phyloP scores from a whole-genome alignment of 2,888 invertebrate genomes.

The Pheosia tremula region DNA sequence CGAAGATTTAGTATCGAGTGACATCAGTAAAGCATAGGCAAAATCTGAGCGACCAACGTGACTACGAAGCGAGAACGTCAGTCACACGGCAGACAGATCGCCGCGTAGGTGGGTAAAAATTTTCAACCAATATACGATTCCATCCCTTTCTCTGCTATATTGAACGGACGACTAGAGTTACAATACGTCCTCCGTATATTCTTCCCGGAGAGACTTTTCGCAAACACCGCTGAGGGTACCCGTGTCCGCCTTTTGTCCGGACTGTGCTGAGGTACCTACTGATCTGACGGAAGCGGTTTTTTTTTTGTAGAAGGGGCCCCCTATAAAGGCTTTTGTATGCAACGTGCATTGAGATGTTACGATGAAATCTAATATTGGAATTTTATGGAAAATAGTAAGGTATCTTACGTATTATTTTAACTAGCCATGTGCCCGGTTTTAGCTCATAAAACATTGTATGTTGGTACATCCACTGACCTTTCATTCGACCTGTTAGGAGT shows the following conservation, averaged over 20 bases:
- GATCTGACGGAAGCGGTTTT: constrained; percentile 22
- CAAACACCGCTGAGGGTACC: constrained; percentile 47
- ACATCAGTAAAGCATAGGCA: too few species aligned
- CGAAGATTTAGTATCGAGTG: too few species aligned
- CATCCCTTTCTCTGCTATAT: background rate
- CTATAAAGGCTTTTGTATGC: constrained; percentile 18
- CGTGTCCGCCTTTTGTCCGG: constrained; percentile 50
- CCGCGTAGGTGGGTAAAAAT: background rate
- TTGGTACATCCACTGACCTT: too few species aligned
- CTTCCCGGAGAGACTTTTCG: constrained; percentile 25
- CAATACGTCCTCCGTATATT: constrained; percentile 35
- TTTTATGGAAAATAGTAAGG: too few species aligned
- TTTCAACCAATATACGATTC: background rate
- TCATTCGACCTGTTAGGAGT: too few species aligned
- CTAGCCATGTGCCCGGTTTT: too few species aligned
- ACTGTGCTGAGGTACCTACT: constrained; percentile 21
- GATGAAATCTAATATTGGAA: background rate
- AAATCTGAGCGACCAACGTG: too few species aligned
- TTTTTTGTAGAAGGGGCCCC: constrained; percentile 24
- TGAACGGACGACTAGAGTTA: constrained; percentile 10
- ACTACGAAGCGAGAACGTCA: too few species aligned
- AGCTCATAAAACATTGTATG: too few species aligned
- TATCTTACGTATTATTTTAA: too few species aligned
- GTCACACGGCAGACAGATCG: too few species aligned
- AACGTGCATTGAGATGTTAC: constrained; percentile 3